Conservation (phyloP, 2,797 vertebrate species). For the Pteropus rufus region DNA sequence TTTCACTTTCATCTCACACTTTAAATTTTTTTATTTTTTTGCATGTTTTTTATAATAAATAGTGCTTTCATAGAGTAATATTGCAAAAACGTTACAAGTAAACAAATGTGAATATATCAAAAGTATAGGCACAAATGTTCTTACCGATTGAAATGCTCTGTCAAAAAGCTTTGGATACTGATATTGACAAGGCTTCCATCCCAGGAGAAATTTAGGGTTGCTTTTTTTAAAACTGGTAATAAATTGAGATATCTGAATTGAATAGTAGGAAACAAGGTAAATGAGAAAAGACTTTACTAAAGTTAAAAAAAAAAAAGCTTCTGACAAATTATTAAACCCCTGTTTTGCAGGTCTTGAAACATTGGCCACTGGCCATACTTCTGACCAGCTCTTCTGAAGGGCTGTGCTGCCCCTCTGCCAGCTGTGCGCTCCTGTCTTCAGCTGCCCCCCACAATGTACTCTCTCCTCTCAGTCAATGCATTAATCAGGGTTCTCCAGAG, state of each 20-base stretch:
- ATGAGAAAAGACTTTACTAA: not conserved
- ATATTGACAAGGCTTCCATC: not conserved
- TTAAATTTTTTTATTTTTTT: not conserved
- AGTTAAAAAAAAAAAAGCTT: not conserved
- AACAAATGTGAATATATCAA: not conserved
- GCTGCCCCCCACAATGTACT: fast-evolving
- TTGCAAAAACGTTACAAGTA: not conserved
- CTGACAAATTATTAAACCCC: not conserved
- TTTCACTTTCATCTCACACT: not conserved
- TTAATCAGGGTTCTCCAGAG: not conserved
- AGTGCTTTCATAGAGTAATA: not conserved
- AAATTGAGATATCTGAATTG: not conserved
- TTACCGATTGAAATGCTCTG: not conserved
- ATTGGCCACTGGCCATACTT: no score
- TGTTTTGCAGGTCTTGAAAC: not conserved
- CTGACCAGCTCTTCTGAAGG: not conserved
- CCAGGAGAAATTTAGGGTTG: not conserved
- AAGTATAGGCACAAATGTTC: not conserved
- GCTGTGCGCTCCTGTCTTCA: not conserved
- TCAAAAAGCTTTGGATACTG: not conserved
- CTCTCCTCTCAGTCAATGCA: not conserved
- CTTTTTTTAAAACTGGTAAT: not conserved
- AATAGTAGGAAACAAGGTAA: not conserved
- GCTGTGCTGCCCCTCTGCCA: not conserved
- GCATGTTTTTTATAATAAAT: not conserved